These are phyloP conservation scores for Chelon labrosus DNA, from an alignment of 2,797 vertebrate species.

Conservation along the genomic window DNA sequence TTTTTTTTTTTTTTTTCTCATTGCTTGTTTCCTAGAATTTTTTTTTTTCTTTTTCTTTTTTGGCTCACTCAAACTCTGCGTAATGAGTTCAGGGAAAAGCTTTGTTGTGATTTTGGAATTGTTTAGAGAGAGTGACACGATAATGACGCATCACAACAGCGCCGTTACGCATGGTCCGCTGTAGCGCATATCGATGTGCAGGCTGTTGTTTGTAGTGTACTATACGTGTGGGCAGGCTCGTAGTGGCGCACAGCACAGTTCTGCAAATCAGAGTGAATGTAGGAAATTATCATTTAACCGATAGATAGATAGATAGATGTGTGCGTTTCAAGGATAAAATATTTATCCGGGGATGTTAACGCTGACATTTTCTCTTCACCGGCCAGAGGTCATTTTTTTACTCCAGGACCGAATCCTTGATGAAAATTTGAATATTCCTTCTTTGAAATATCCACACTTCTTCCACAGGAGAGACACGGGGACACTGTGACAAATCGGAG, in stretches of 20 bases:
- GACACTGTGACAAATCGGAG: constrained; percentile 62
- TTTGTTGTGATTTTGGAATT: constrained; percentile 6
- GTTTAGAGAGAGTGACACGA: constrained; percentile 39
- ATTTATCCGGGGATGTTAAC: not conserved
- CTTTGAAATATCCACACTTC: constrained; percentile 31
- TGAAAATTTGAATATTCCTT: not conserved
- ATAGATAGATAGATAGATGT: not conserved
- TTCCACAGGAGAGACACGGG: constrained; percentile 74
- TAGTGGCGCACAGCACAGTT: not conserved
- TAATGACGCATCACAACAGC: constrained; percentile 44
- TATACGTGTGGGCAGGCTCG: not conserved
- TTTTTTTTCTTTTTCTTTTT: no score
- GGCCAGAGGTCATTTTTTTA: not conserved
- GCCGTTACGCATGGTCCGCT: constrained; percentile 35
- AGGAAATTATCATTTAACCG: not conserved
- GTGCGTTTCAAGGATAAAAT: not conserved
- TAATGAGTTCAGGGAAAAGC: not conserved
- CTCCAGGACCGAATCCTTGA: not conserved
- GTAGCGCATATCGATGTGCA: not conserved
- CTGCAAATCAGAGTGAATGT: not conserved
- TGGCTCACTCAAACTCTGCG: no score
- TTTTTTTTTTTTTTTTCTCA: not conserved
- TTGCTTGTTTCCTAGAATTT: not conserved
- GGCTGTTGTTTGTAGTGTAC: constrained; percentile 8
- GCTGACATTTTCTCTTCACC: not conserved